A percentile compares a stretch with the other conserved stretches of the same genome.
phyloP scores from a whole-genome alignment of 2,797 vertebrate species.

The Toxotes lorentzi region DNA sequence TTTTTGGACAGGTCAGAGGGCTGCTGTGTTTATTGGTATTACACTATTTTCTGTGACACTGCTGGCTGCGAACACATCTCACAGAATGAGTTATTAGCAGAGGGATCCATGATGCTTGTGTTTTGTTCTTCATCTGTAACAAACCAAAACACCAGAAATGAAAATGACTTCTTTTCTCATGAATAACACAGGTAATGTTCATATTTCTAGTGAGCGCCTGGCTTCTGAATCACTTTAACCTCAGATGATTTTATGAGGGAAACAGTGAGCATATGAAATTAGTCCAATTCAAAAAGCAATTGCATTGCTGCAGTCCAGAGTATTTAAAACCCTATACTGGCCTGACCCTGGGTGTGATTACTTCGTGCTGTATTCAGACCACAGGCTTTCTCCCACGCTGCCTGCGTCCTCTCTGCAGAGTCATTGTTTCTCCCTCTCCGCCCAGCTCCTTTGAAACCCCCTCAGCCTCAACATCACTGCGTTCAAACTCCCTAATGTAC shows the following conservation, averaged over 20 bases:
- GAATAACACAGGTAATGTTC: neutral
- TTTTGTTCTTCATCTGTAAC: neutral
- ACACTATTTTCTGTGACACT: no score
- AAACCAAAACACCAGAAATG: neutral
- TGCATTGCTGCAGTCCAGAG: neutral
- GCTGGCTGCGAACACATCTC: no score
- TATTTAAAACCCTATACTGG: constrained; percentile 1
- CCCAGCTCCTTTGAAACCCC: constrained; percentile 47
- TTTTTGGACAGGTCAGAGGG: no score
- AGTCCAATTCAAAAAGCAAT: constrained; percentile 2
- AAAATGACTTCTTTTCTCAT: neutral
- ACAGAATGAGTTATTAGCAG: no score
- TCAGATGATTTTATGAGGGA: neutral
- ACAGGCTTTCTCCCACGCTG: constrained; percentile 36
- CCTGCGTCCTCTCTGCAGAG: constrained; percentile 40
- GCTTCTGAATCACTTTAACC: neutral
- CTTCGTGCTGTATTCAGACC: constrained; percentile 23
- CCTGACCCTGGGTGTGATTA: constrained; percentile 2
- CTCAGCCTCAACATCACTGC: constrained; percentile 22
- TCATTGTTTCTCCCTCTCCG: constrained; percentile 50
- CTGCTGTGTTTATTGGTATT: no score
- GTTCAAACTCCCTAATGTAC: constrained; percentile 28
- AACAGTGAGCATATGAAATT: neutral
- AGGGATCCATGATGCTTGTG: no score
- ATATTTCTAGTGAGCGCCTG: neutral